Conservation (phyloP, 2,113 vertebrate species). For the Colistium nudipinnis region DNA sequence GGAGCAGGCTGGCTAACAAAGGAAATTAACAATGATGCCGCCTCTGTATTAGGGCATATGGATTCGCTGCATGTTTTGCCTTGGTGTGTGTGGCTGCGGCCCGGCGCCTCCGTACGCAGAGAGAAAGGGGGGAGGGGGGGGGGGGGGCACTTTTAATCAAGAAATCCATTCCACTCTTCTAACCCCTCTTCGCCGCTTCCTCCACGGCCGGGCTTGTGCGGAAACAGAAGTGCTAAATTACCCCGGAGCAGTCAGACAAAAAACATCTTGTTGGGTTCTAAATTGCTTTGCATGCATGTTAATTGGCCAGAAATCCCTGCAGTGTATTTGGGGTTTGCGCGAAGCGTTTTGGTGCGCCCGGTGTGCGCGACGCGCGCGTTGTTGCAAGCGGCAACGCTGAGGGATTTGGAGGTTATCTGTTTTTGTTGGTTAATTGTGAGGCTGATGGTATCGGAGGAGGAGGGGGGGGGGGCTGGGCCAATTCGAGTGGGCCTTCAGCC, state of each 20-base stretch:
- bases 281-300: conserved; percentile 87
- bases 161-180: conserved; percentile 84
- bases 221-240: conserved; percentile 82
- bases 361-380: conserved; percentile 10
- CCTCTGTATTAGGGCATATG: conserved; percentile 82
- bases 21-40: conserved; percentile 84
- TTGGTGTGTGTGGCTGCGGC: conserved; percentile 62
- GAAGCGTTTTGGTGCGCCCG: conserved; percentile 60
- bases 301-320: conserved; percentile 86
- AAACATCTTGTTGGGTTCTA: conserved; percentile 86
- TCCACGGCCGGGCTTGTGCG: conserved; percentile 68
- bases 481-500: conserved; percentile 82
- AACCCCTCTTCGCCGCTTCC: conserved; percentile 67
- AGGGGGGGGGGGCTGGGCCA: conserved; percentile 76
- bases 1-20: conserved; percentile 83
- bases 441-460: conserved; percentile 84
- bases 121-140: conserved; percentile 65
- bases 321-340: conserved; percentile 76
- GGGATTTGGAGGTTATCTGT: conserved; percentile 85
- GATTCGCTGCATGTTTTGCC: conserved; percentile 84
- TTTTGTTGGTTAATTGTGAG: conserved; percentile 87
- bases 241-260: conserved; percentile 84
- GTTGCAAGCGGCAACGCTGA: conserved; percentile 44
- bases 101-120: conserved; percentile 59
- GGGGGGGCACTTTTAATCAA: conserved; percentile 83